Evolutionary conservation across 2,888 invertebrate genomes (phyloP).

Genomic region (Podotricha telesiphe): DNA sequence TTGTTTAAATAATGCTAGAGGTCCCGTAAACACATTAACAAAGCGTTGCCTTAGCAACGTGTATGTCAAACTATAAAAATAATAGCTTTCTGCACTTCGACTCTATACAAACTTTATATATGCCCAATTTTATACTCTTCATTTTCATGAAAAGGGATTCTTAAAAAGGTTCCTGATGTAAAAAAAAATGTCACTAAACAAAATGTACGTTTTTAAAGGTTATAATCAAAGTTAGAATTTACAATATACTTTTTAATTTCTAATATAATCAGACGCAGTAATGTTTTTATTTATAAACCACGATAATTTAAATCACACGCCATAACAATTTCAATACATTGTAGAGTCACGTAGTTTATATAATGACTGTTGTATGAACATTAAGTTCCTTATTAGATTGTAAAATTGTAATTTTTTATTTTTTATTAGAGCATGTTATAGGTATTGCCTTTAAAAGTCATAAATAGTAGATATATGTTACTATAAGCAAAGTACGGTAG

Average conservation of each 20-base stretch:
- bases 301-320: slow-evolving; percentile 25
- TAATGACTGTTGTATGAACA: slow-evolving; percentile 22
- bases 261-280: slow-evolving; percentile 9
- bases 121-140: too few species aligned
- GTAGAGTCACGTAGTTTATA: slow-evolving; percentile 16
- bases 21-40: too few species aligned
- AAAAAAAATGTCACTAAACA: too few species aligned
- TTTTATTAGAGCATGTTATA: background rate
- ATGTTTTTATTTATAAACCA: slow-evolving; percentile 30
- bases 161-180: too few species aligned
- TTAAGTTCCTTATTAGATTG: slow-evolving; percentile 23
- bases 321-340: slow-evolving; percentile 29
- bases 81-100: too few species aligned
- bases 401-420: slow-evolving; percentile 1
- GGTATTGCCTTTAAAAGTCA: background rate
- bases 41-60: too few species aligned
- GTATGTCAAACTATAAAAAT: too few species aligned
- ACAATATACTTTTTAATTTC: background rate
- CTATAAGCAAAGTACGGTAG: too few species aligned
- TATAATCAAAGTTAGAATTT: background rate
- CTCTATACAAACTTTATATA: too few species aligned
- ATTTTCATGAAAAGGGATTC: too few species aligned
- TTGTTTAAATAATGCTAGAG: too few species aligned
- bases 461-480: too few species aligned
- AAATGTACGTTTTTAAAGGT: background rate